Evolutionary conservation across 2,113 vertebrate species (phyloP).

Genomic region (Tringa solitaria): DNA sequence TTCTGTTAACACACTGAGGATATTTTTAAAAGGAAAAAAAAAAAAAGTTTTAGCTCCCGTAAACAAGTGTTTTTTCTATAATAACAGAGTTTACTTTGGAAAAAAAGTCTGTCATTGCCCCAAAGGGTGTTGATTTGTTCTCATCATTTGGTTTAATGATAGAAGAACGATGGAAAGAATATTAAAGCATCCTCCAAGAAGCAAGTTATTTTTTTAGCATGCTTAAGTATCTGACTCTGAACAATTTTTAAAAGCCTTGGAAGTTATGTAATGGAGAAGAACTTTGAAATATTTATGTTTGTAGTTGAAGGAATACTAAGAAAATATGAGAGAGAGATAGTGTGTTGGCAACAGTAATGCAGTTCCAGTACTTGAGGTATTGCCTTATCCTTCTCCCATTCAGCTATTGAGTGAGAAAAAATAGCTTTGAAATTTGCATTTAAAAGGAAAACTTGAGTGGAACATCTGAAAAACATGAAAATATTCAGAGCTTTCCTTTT

Average conservation of each 20-base stretch:
- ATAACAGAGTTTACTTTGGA: not conserved
- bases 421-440: not conserved
- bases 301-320: not conserved
- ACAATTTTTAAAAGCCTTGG: not conserved
- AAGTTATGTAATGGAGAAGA: not conserved
- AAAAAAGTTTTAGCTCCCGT: not conserved
- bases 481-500: not conserved
- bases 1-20: not conserved
- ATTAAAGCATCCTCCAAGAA: not conserved
- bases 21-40: not conserved
- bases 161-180: not conserved
- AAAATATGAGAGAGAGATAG: not conserved
- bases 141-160: not conserved
- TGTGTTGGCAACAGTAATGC: not conserved
- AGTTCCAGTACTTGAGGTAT: not conserved
- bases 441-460: not conserved
- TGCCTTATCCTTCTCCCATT: not conserved
- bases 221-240: not conserved
- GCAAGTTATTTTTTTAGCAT: not conserved
- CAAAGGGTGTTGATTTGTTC: not conserved
- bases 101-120: not conserved
- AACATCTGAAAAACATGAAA: not conserved
- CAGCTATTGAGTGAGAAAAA: not conserved
- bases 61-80: not conserved
- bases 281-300: not conserved